These are phyloP conservation scores for Pseudomyrmex dendroicus DNA, from an alignment of 1,140 invertebrate species.

Conservation along the genomic window DNA sequence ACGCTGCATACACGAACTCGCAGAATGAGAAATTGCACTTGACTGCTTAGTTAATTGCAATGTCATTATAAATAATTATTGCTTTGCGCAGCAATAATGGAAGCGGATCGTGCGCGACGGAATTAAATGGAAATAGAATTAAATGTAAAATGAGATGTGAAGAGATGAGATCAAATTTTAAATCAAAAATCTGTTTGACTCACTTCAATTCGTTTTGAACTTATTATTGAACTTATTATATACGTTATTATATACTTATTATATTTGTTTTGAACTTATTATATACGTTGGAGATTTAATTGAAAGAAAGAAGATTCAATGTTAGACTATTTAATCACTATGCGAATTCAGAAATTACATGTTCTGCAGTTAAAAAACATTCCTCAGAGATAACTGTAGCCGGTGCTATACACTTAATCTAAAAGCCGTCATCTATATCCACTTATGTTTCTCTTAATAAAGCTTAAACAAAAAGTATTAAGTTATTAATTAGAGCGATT, in stretches of 20 bases:
- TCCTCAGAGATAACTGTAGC: constrained; percentile 10
- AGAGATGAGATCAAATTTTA: neutral
- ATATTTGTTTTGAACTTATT: constrained; percentile 20
- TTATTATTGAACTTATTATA: no score
- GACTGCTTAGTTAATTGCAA: neutral
- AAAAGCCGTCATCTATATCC: constrained; percentile 42
- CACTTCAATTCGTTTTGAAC: constrained; percentile 7
- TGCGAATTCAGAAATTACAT: neutral
- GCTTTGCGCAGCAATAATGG: neutral
- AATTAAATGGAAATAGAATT: constrained; percentile 7
- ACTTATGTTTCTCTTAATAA: neutral
- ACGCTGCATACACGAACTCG: constrained; percentile 11
- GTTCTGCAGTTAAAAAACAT: neutral
- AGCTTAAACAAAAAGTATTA: constrained; percentile 41
- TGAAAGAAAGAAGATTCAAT: neutral
- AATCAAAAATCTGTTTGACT: neutral
- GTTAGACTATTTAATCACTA: neutral
- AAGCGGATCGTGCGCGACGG: neutral
- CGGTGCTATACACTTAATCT: constrained; percentile 20
- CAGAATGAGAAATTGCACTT: constrained; percentile 29
- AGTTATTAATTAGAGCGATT: neutral
- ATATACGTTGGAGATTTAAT: constrained; percentile 3
- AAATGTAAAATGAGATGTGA: neutral
- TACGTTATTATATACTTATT: no score
- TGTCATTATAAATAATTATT: neutral